Conservation (phyloP, 1,140 invertebrate genomes). For the Pseudomyrmex gracilis region DNA sequence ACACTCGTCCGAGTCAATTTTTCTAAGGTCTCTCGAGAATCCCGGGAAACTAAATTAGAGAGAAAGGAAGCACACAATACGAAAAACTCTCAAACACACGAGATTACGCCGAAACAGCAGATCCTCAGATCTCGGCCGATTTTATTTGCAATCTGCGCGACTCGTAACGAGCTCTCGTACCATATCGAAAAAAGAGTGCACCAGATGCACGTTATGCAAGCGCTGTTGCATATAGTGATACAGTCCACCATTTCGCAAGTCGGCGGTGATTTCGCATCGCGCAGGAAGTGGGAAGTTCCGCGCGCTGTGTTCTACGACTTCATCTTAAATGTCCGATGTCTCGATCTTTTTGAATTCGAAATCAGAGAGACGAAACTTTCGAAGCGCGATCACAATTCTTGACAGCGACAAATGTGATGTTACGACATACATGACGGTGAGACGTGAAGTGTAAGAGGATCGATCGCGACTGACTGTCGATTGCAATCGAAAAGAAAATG, state of each 20-base stretch:
- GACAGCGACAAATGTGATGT: too few relatives aligned
- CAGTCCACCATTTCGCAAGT: slow-evolving; percentile 70
- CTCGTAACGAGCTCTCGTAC: slow-evolving; percentile 54
- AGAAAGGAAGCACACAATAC: not conserved
- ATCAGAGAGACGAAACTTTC: too few relatives aligned
- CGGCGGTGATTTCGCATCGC: not conserved
- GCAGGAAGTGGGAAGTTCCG: too few relatives aligned
- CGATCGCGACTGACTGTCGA: not conserved
- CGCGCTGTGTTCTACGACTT: too few relatives aligned
- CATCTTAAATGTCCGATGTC: too few relatives aligned
- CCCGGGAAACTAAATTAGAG: slow-evolving; percentile 63
- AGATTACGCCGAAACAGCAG: not conserved
- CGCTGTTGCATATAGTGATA: slow-evolving; percentile 67
- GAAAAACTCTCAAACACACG: not conserved
- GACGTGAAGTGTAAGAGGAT: not conserved
- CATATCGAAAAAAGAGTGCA: slow-evolving; percentile 69
- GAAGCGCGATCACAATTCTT: too few relatives aligned
- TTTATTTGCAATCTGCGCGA: not conserved
- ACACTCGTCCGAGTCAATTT: slow-evolving; percentile 57
- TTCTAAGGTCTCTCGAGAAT: slow-evolving; percentile 34
- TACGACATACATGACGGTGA: not conserved
- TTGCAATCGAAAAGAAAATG: not conserved
- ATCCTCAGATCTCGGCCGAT: not conserved
- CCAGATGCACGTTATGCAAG: slow-evolving; percentile 74
- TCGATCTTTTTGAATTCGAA: too few relatives aligned